These are phyloP conservation scores for Steromphala cineraria DNA, from an alignment of 2,888 invertebrate species.

Conservation along the genomic window DNA sequence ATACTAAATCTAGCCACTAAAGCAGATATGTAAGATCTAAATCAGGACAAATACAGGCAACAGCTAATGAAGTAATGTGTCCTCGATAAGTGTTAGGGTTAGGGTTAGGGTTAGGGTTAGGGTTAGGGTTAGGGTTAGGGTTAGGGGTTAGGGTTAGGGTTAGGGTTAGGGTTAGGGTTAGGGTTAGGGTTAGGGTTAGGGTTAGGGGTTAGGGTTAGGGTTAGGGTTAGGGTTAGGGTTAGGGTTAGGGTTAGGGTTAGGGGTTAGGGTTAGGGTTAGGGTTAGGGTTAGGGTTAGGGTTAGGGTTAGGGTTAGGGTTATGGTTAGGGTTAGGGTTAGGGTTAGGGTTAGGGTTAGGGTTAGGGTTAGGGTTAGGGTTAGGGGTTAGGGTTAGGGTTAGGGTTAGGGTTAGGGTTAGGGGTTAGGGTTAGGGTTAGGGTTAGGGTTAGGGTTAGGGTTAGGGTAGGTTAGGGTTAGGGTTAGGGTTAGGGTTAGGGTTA, in stretches of 20 bases:
- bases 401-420: no score
- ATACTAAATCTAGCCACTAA: no score
- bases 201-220: no score
- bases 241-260: constrained; percentile 29
- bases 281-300: constrained; percentile 34
- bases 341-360: constrained; percentile 36
- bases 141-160: no score
- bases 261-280: constrained; percentile 27
- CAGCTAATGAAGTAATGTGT: no score
- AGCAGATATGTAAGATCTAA: no score
- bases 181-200: constrained; percentile 50
- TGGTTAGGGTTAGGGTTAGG: constrained; percentile 38
- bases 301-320: constrained; percentile 36
- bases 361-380: constrained; percentile 28
- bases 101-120: constrained; percentile 50
- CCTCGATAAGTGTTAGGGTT: no score
- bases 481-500: constrained; percentile 27
- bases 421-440: constrained; percentile 29
- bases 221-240: constrained; percentile 29
- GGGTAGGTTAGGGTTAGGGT: no score
- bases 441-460: constrained; percentile 29
- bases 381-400: no score
- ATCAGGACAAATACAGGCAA: no score
- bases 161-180: constrained; percentile 50
- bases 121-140: constrained; percentile 45